A percentile compares a stretch with the other conserved stretches of the same genome.
Conservation (phyloP, 2,113 vertebrate species). For the Ictalurus punctatus region DNA sequence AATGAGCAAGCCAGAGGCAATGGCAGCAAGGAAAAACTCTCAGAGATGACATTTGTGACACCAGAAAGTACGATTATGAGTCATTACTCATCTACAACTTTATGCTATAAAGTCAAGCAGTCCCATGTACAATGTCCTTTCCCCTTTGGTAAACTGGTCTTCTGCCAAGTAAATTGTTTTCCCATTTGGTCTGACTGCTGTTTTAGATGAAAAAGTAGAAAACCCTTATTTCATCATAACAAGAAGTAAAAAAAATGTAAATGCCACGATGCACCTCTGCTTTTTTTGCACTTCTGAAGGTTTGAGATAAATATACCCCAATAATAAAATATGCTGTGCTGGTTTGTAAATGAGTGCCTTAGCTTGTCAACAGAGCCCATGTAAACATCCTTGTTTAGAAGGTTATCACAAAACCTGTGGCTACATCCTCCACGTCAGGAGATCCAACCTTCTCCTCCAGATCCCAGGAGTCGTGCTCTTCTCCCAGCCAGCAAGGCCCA, state of each 20-base stretch:
- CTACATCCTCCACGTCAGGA: constrained; percentile 19
- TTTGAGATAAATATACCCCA: background rate
- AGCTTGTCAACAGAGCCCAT: background rate
- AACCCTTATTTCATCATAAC: background rate
- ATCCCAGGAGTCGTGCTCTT: constrained; percentile 46
- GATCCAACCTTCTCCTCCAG: background rate
- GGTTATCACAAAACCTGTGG: constrained; percentile 33
- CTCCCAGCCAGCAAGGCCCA: constrained; percentile 46
- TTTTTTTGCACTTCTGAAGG: background rate
- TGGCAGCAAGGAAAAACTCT: background rate
- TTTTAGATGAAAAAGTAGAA: background rate
- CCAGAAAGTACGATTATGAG: background rate
- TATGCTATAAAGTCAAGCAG: background rate
- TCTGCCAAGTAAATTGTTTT: background rate
- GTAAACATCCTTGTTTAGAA: constrained; percentile 26
- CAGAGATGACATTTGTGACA: background rate
- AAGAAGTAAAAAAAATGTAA: background rate
- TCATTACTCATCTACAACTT: background rate
- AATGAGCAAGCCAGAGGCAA: background rate
- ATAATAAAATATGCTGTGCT: background rate
- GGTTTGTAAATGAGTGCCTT: background rate
- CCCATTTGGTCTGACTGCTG: background rate
- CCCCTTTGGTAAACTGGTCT: background rate
- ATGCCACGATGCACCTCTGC: background rate
- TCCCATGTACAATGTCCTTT: background rate